These are phyloP conservation scores for Acronicta leporina DNA, from an alignment of 2,888 invertebrate genomes.

Conservation along the genomic window DNA sequence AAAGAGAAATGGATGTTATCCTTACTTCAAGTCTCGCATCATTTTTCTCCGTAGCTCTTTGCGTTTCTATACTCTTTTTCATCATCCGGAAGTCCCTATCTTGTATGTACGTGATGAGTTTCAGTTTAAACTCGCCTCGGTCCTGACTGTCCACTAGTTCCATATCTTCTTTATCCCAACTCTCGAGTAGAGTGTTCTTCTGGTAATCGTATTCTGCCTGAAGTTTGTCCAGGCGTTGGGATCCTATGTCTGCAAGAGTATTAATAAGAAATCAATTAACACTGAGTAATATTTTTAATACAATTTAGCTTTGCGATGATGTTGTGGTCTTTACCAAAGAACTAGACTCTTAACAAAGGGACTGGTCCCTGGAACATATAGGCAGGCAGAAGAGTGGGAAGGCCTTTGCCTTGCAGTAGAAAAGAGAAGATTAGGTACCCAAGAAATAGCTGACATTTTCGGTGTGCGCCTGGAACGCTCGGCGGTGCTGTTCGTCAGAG, in stretches of 20 bases:
- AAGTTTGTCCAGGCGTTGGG: conserved; percentile 88
- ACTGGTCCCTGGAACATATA: no score
- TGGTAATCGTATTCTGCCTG: conserved; percentile 88
- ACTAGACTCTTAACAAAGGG: no score
- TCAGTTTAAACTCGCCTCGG: conserved; percentile 88
- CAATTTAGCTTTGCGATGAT: no score
- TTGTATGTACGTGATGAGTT: conserved; percentile 89
- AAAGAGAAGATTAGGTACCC: no score
- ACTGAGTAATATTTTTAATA: neutral
- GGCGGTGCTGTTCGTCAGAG: conserved; percentile 92
- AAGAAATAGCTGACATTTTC: conserved; percentile 92
- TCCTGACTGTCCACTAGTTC: conserved; percentile 85
- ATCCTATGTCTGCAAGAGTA: conserved; percentile 84
- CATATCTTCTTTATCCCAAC: conserved; percentile 87
- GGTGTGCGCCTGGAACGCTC: conserved; percentile 92
- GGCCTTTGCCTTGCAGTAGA: no score
- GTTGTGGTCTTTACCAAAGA: no score
- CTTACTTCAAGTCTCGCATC: conserved; percentile 81
- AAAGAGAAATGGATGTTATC: neutral
- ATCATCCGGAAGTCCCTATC: conserved; percentile 76
- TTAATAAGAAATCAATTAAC: neutral
- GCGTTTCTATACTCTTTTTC: conserved; percentile 69
- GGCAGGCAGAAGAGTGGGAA: no score
- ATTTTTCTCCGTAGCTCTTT: conserved; percentile 78
- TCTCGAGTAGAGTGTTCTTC: conserved; percentile 86